Percentiles rank a stretch among this genome's conserved stretches.
Conservation (phyloP, 2,797 vertebrate genomes). For the Avahi laniger region DNA sequence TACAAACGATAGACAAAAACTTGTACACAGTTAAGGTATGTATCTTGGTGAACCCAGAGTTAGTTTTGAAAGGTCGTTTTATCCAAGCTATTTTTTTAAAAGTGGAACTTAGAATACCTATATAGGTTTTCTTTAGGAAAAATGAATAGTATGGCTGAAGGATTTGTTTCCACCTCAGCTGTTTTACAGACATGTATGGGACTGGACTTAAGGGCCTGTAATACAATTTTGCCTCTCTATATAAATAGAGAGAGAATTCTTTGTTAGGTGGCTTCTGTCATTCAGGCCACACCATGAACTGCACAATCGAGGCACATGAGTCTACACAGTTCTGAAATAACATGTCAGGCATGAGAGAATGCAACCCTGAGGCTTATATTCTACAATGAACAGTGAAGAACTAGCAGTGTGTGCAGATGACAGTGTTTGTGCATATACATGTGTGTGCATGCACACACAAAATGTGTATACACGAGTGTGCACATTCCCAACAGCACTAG, state of each 20-base stretch:
- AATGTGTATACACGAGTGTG: not conserved
- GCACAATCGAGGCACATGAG: not conserved
- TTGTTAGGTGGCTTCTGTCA: not conserved
- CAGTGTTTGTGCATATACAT: fast-evolving
- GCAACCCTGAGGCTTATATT: not conserved
- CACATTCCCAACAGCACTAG: not conserved
- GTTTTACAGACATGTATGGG: fast-evolving
- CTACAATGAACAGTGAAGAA: not conserved
- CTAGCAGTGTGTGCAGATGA: too few species aligned
- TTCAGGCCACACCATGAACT: not conserved
- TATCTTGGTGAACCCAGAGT: not conserved
- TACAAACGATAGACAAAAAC: not conserved
- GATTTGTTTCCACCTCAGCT: fast-evolving
- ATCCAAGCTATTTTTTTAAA: not conserved
- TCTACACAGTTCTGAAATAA: not conserved
- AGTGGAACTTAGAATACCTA: not conserved
- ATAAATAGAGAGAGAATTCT: not conserved
- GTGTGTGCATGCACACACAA: too few species aligned
- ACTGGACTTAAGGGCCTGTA: not conserved
- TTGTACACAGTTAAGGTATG: not conserved
- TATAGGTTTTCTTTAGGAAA: not conserved
- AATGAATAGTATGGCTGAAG: not conserved
- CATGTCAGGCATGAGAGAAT: not conserved
- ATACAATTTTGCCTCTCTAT: not conserved
- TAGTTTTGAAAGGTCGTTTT: not conserved